Evolutionary conservation across 2,113 vertebrate genomes (phyloP).

Genomic region (Lamprologus tigripictilis): DNA sequence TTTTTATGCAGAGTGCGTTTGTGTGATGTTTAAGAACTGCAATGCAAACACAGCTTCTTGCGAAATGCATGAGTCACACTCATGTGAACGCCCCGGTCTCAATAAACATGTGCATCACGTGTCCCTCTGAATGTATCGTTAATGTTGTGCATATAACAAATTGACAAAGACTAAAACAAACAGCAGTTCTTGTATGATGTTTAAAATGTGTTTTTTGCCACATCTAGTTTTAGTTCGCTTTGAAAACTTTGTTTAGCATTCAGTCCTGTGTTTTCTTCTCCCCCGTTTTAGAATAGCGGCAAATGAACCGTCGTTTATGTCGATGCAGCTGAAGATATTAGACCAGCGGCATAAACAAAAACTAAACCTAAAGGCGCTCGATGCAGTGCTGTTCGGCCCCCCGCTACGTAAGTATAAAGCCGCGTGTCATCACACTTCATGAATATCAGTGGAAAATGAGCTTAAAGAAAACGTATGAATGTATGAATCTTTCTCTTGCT

Average conservation of each 20-base stretch:
- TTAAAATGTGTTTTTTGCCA: not conserved
- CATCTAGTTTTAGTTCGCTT: not conserved
- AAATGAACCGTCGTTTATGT: slow-evolving; percentile 91
- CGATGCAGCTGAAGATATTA: slow-evolving; percentile 88
- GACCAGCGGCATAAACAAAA: slow-evolving; percentile 97
- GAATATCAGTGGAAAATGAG: not conserved
- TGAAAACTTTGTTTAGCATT: not conserved
- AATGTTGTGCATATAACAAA: not conserved
- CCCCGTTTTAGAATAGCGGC: slow-evolving; percentile 85
- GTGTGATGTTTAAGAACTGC: not conserved
- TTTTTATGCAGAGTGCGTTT: not conserved
- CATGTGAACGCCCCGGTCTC: not conserved
- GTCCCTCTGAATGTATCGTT: not conserved
- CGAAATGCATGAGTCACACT: not conserved
- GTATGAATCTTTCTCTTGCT: not conserved
- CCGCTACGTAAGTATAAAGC: slow-evolving; percentile 82
- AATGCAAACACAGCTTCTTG: not conserved
- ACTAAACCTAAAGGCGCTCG: slow-evolving; percentile 92
- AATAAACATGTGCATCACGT: not conserved
- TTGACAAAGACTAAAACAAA: not conserved
- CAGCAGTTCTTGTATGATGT: fast-evolving
- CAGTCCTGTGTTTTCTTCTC: not conserved
- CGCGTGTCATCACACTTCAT: not conserved
- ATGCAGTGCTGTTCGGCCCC: slow-evolving; percentile 95
- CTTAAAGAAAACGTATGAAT: not conserved